Conservation (phyloP, 1,140 invertebrate genomes). For the Ephestia elutella region DNA sequence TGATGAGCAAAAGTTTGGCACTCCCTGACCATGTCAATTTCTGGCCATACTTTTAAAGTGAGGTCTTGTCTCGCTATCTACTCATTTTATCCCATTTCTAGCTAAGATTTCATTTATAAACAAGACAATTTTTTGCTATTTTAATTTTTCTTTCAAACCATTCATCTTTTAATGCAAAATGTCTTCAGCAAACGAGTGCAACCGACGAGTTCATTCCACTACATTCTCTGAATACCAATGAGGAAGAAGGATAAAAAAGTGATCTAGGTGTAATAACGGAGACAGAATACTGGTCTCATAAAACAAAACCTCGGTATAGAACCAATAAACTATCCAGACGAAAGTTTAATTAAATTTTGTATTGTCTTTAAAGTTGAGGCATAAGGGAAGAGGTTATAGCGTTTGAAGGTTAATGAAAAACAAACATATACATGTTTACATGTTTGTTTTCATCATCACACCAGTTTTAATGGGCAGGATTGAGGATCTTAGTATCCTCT, state of each 20-base stretch:
- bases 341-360: conserved; percentile 30
- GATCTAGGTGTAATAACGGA: conserved; percentile 1
- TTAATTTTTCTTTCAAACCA: neutral
- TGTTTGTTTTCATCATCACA: no score
- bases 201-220: neutral
- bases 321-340: conserved; percentile 27
- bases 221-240: neutral
- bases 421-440: neutral
- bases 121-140: neutral
- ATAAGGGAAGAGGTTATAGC: neutral
- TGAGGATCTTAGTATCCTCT: no score
- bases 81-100: no score
- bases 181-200: neutral
- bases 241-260: neutral
- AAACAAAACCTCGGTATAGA: conserved; percentile 16
- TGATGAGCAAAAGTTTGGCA: no score
- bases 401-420: neutral
- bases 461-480: no score
- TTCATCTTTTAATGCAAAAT: neutral
- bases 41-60: no score
- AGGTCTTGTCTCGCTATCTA: no score
- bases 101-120: no score
- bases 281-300: conserved; percentile 12
- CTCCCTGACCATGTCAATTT: no score
- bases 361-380: conserved; percentile 20